These are phyloP conservation scores for Myiothlypis chrysogaster DNA, from an alignment of 2,797 vertebrate species.

Conservation along the genomic window DNA sequence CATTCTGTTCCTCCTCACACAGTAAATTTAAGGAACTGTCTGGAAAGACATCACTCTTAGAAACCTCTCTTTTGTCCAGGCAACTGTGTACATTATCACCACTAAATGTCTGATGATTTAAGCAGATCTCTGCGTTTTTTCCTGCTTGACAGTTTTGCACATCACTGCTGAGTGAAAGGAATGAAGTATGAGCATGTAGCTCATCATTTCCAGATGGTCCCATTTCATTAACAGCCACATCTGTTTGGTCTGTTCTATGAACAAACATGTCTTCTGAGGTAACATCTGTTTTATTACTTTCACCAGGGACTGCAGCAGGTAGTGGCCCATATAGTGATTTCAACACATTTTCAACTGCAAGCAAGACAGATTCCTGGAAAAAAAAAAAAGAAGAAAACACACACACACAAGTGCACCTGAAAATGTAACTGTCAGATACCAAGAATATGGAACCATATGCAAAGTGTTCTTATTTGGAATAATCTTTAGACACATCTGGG, in stretches of 20 bases:
- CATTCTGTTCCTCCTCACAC: slow-evolving; percentile 73
- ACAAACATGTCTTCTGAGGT: slow-evolving; percentile 67
- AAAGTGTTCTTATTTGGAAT: background rate
- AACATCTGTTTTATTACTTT: slow-evolving; percentile 73
- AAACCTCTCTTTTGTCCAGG: slow-evolving; percentile 36
- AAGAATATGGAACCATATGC: background rate
- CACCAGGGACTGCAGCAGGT: slow-evolving; percentile 61
- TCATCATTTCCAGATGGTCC: slow-evolving; percentile 54
- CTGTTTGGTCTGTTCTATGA: slow-evolving; percentile 69
- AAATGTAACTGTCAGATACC: background rate
- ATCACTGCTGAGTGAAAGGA: slow-evolving; percentile 54
- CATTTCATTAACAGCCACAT: slow-evolving; percentile 64
- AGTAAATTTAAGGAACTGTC: slow-evolving; percentile 46
- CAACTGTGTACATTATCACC: slow-evolving; percentile 18
- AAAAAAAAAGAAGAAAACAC: background rate
- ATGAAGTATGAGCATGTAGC: slow-evolving; percentile 35
- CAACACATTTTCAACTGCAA: slow-evolving; percentile 87
- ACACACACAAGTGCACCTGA: background rate
- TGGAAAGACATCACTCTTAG: slow-evolving; percentile 23
- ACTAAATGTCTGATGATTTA: slow-evolving; percentile 49
- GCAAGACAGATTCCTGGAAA: slow-evolving; percentile 84
- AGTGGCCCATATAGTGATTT: slow-evolving; percentile 85
- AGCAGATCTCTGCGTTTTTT: slow-evolving; percentile 56
- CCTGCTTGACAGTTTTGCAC: slow-evolving; percentile 48
- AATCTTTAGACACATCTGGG: background rate